Base-by-base conservation (phyloP, 1,140 invertebrate genomes). In the Drosophila watanabei region DNA sequence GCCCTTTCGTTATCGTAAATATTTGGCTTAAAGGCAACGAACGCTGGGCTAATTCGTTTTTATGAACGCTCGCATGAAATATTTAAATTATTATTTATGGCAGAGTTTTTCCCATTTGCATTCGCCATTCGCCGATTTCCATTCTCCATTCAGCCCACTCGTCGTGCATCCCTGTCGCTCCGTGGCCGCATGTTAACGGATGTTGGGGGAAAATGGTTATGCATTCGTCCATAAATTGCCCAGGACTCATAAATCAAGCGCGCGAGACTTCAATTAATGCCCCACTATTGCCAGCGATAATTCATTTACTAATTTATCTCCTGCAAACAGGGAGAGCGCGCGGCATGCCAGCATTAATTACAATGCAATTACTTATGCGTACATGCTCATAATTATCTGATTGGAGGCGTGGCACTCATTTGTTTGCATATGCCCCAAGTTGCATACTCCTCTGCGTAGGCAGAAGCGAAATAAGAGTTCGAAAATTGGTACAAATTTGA, bases 51-150 rank as follows among this genome's bases (percentile, higher is more conserved):
- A 90, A 89, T 88, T 85, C 81, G 51, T 60, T 82, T 90, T 90
- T 82, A 90, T 89, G 77, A 77, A 41, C 57, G 54, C 2, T 30
- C 62, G 60, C 62, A 72, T 52, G 69, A 80, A 85, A 86, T 76
- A 71, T 90, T 90, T 90, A 82, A 89, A 89, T 90, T 89, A 89
- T 86, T 90, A 89, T 89, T 89, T 89, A 89, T 89, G 79, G 75
- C 75, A 52, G 72, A 73, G 65, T 80, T 84, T 84, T 84, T 66
- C 73, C 75, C 73, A 85, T 80, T 85, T 85, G 56, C 73, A 77
- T 76, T 64, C 69, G 28, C 69, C 45, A 13, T 37, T 65, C 77
- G 28, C 69, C 41, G 13, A 30, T 64, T 64, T 61, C 62, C 62
- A 65, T 66, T 66, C 54, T 4, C 63, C 32, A 16, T 30, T 71